Base-by-base conservation (phyloP, 2,797 vertebrate genomes). In the Oreochromis mossambicus region DNA sequence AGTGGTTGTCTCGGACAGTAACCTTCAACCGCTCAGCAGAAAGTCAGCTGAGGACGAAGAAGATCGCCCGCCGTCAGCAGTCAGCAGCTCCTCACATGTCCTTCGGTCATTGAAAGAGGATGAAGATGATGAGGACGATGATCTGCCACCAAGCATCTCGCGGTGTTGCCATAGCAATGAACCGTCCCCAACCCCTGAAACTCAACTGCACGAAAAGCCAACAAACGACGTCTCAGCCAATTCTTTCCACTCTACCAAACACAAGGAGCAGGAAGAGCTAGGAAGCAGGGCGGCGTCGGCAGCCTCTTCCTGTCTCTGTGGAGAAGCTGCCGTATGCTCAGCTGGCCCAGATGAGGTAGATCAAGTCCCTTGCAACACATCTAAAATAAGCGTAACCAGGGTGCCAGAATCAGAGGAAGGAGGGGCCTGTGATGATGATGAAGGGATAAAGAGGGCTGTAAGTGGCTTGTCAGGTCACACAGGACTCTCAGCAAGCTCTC, bases 101-200 rank as follows among this genome's bases (percentile, higher is more conserved):
- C 91, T 96, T 6, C 94, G 92, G 34, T 92, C 93, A 2, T 91
- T 97, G 50, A 94, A 94, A 89, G 96, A 96, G 36, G 92, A 96
- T 86, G 92, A 93, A 5, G 96, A 96, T 75, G 94, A 96, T 46
- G 88, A 95, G 82, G 88, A 95, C 54, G 93, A 94, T 88, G 96
- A 94, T 11, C 81, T 96, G 54, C 95, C 92, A 84, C 95, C 83
- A 81, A 95, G 94, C 41, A 94, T 93, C n/a, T 97, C 97, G 11
- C 85, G 86, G 32, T 96, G 95, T 86, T 95, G 94, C 58, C 90
- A 91, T 6, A 94, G 91, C 48, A 93, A 92, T 13, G 91, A 95
- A 38, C 51, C 87, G 6, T 94, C 87, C 14, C 70, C 80, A 29
- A 78, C 82, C 58, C 68, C 43, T 12, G 88, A 89, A 76, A 48